Base-by-base conservation (phyloP, 2,888 invertebrate species). In the Neoaliturus tenellus region DNA sequence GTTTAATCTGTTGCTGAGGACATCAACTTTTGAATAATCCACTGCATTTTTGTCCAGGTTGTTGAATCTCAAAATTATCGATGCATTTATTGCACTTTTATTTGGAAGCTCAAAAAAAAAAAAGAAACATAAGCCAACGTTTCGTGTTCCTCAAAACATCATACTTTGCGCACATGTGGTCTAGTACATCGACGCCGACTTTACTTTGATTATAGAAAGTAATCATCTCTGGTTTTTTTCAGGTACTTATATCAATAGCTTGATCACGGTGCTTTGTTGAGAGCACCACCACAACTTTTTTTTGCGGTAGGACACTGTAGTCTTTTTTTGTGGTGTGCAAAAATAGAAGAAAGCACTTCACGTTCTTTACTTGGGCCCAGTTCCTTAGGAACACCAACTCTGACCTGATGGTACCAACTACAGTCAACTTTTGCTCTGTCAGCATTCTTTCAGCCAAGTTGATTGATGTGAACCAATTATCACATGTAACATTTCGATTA, bases 141-240 rank as follows among this genome's bases (percentile, higher is more conserved):
- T 80, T 80, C 14, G 55, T 55, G 31, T 80, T 80, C 44, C 80
- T 80, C 28, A 58, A 44, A 0, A 33, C 58, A 55, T 51, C 55
- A 58, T 80, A 80, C 23, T 51, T 80, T 10, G n/a, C 55, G 44
- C 80, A 80, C 58, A 55, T 80, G 35, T 80, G 80, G 35, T 80
- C 80, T 12, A 80, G 23, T 55, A 58, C 55, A 58, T 80, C 80
- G 2, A 80, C 80, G 20, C 58, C 80, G 14, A 58, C 41, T 85
- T 88, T 89, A 23, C 88, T n/a, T n/a, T n/a, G n/a, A n/a, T 89
- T 88, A 78, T 88, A 89, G 83, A 88, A 86, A 17, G 86, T 78
- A 12, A 87, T 87, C n/a, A 88, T 85, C 20, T 86, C 84, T n/a
- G 88, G 87, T 82, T 89, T 88, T 31, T 83, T 83, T 14, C 87